These are phyloP conservation scores for Phaenicophaeus curvirostris DNA, from an alignment of 2,797 vertebrate species.

Conservation along the genomic window DNA sequence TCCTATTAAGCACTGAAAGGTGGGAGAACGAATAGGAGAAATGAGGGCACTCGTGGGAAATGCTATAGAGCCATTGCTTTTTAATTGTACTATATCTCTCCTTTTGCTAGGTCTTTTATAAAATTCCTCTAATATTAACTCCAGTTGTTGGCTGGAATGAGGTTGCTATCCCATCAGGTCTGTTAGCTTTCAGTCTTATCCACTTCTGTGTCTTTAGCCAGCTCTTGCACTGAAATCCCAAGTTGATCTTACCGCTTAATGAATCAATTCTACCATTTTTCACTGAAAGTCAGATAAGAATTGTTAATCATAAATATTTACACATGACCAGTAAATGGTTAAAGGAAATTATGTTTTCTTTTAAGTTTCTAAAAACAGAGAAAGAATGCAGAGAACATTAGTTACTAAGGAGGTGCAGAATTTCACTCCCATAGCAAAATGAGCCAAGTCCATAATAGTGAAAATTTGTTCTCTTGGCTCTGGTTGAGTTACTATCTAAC, in stretches of 20 bases:
- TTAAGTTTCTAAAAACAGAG: not conserved
- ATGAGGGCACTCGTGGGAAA: not conserved
- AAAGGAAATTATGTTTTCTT: not conserved
- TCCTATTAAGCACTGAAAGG: not conserved
- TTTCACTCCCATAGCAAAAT: not conserved
- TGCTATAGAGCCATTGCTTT: not conserved
- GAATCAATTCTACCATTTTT: not conserved
- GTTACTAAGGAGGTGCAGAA: not conserved
- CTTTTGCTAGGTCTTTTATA: not conserved
- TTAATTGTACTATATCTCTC: not conserved
- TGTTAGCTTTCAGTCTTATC: not conserved
- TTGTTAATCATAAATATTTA: not conserved
- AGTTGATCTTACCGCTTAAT: not conserved
- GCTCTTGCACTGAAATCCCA: not conserved
- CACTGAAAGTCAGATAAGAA: not conserved
- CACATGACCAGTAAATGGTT: not conserved
- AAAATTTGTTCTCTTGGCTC: constrained; percentile 29
- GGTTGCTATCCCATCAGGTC: not conserved
- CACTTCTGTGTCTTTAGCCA: not conserved
- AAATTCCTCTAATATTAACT: not conserved
- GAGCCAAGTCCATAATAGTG: not conserved
- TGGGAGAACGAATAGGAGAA: not conserved
- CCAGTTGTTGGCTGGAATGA: not conserved
- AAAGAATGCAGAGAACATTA: not conserved
- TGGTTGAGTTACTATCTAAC: not conserved